Percentiles rank a stretch among this genome's conserved stretches.
These are phyloP conservation scores for Emydoidea blandingii DNA, from an alignment of 2,797 vertebrate species.

Conservation along the genomic window DNA sequence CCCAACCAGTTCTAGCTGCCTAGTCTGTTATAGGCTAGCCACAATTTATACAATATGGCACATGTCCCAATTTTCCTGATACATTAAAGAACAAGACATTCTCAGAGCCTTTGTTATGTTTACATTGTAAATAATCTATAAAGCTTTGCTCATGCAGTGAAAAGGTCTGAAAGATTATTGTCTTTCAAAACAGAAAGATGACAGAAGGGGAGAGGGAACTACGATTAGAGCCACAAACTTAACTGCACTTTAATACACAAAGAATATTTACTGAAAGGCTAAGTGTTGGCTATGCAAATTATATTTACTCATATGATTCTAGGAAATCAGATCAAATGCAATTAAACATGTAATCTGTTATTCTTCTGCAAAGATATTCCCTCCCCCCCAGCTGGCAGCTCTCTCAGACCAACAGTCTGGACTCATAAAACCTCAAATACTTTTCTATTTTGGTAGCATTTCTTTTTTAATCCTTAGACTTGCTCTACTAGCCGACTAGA, in stretches of 20 bases:
- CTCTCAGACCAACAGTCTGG: rapidly evolving
- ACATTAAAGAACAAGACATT: background rate
- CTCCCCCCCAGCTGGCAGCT: rapidly evolving
- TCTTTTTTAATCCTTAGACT: background rate
- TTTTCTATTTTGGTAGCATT: background rate
- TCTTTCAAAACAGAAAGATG: background rate
- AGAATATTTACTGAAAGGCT: background rate
- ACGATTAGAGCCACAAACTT: background rate
- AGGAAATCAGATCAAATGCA: background rate
- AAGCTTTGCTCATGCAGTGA: background rate
- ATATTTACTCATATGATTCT: rapidly evolving
- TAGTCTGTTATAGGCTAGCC: background rate
- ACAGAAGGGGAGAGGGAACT: background rate
- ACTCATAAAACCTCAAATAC: background rate
- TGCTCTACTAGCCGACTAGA: background rate
- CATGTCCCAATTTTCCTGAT: background rate
- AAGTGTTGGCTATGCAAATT: rapidly evolving
- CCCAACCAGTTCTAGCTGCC: background rate
- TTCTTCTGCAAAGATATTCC: background rate
- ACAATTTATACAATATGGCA: no score
- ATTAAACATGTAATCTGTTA: rapidly evolving
- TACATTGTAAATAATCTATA: background rate
- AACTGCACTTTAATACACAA: background rate
- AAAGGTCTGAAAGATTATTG: background rate
- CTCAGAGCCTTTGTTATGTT: background rate